Conservation (phyloP, 1,140 invertebrate genomes). For the Heliconius hewitsoni region DNA sequence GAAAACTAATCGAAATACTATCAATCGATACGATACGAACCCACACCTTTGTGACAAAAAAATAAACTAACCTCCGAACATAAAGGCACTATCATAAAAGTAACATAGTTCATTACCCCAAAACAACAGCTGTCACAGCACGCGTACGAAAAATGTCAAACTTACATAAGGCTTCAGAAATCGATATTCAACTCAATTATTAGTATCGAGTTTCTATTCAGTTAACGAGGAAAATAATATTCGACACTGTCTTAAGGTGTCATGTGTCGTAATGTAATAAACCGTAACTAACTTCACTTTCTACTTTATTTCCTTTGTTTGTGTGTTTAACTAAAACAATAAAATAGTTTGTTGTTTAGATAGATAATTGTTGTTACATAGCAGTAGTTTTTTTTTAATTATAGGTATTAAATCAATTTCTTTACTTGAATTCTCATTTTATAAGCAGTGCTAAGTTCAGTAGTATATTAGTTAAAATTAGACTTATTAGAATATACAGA, state of each 20-base stretch:
- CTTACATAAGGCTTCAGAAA: constrained; percentile 70
- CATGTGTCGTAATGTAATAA: constrained; percentile 63
- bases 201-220: constrained; percentile 65
- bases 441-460: too few species aligned
- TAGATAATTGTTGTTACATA: too few species aligned
- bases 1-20: too few species aligned
- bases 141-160: constrained; percentile 52
- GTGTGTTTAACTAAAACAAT: background rate
- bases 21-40: too few species aligned
- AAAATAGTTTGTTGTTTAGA: too few species aligned
- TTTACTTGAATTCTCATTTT: too few species aligned
- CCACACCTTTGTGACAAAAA: too few species aligned
- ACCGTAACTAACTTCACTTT: constrained; percentile 29
- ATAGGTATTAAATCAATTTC: too few species aligned
- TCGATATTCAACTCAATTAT: constrained; percentile 67
- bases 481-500: too few species aligned
- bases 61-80: background rate
- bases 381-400: too few species aligned
- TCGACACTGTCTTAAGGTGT: constrained; percentile 64
- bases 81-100: background rate
- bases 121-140: constrained; percentile 48
- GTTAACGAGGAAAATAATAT: constrained; percentile 73
- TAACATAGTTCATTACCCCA: background rate
- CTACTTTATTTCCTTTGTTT: background rate
- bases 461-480: too few species aligned